Conservation (phyloP, 2,113 vertebrate genomes). For the Erpornis zantholeuca region DNA sequence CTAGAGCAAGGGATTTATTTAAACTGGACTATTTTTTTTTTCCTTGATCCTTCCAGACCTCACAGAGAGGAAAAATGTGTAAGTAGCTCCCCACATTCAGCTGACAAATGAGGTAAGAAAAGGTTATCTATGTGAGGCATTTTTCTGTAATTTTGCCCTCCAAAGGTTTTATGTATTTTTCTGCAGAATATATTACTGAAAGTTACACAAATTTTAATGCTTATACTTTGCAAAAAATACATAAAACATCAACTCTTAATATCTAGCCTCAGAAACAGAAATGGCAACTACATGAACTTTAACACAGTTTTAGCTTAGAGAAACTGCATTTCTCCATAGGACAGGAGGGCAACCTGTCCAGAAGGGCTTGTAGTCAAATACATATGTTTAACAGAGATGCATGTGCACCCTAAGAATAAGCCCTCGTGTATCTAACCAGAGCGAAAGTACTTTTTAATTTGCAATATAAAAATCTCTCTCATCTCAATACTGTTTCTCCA, state of each 20-base stretch:
- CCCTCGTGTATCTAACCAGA: not conserved
- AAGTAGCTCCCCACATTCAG: not conserved
- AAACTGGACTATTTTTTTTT: not conserved
- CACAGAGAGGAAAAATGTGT: not conserved
- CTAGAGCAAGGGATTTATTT: conserved; percentile 46
- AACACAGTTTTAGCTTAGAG: not conserved
- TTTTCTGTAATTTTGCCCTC: not conserved
- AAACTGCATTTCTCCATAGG: not conserved
- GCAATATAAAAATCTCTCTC: not conserved
- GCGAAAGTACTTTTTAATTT: not conserved
- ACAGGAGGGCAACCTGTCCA: not conserved
- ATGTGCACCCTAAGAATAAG: not conserved
- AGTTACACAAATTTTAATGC: not conserved
- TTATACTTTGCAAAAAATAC: not conserved
- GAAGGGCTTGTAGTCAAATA: not conserved
- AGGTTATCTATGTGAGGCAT: not conserved
- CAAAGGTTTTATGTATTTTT: not conserved
- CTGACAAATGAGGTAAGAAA: not conserved
- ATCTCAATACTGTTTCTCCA: not conserved
- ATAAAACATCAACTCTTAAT: not conserved
- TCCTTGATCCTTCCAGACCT: conserved; percentile 8
- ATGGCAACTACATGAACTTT: not conserved
- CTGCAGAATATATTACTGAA: not conserved
- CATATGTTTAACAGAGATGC: not conserved
- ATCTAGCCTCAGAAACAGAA: not conserved